Evolutionary conservation across 2,888 invertebrate genomes (phyloP).

Genomic region (Brenthis ino): DNA sequence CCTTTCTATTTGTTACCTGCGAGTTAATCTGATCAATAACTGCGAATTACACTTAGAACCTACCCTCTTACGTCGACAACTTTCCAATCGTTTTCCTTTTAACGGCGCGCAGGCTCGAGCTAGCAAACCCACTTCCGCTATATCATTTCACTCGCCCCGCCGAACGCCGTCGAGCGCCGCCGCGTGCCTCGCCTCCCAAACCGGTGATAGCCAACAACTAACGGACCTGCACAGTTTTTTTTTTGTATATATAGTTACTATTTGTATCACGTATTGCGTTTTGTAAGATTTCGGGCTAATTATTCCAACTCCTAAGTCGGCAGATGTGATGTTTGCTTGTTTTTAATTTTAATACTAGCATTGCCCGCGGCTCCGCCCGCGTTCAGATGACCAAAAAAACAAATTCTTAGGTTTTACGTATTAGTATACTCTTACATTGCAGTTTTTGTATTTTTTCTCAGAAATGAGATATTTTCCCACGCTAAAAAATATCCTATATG

Average conservation of each 20-base stretch:
- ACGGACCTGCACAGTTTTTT: conserved; percentile 2
- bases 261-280: conserved; percentile 7
- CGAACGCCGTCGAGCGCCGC: conserved; percentile 6
- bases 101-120: conserved; percentile 3
- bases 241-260: neutral
- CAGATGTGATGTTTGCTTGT: no score
- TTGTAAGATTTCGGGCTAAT: neutral
- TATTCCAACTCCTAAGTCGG: neutral
- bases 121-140: conserved; percentile 31
- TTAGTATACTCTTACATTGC: no score
- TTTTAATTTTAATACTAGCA: no score
- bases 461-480: no score
- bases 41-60: conserved; percentile 2
- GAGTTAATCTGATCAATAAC: conserved; percentile 1
- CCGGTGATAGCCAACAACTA: conserved; percentile 12
- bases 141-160: conserved; percentile 34
- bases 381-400: no score
- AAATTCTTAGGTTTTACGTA: no score
- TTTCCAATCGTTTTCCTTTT: conserved; percentile 24
- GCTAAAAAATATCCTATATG: no score
- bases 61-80: conserved; percentile 16
- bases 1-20: neutral
- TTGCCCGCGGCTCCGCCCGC: no score
- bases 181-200: conserved; percentile 31
- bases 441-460: no score